phyloP scores from a whole-genome alignment of 2,888 invertebrate genomes.

The Apocheima hispidaria region DNA sequence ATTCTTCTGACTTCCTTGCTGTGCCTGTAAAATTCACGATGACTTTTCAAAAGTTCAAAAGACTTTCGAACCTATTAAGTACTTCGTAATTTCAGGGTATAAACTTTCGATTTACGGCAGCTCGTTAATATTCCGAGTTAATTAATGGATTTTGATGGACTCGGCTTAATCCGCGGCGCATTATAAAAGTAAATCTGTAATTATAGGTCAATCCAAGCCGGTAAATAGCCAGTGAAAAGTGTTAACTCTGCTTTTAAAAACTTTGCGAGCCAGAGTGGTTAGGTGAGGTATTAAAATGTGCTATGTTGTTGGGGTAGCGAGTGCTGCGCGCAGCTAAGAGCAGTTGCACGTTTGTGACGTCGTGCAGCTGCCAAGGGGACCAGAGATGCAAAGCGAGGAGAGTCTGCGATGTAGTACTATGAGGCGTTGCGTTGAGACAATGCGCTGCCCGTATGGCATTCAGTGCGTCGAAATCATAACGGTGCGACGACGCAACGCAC shows the following conservation, averaged over 20 bases:
- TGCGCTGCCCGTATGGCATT: too few species aligned
- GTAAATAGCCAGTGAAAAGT: constrained; percentile 51
- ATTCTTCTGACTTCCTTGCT: constrained; percentile 73
- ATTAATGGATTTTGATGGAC: constrained; percentile 82
- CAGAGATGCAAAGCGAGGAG: too few species aligned
- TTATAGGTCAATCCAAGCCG: constrained; percentile 64
- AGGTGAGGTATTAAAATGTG: constrained; percentile 46
- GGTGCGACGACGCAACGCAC: too few species aligned
- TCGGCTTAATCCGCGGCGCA: constrained; percentile 65
- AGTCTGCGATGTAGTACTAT: too few species aligned
- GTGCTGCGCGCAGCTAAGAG: constrained; percentile 46
- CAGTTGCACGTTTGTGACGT: too few species aligned
- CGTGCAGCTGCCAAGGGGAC: too few species aligned
- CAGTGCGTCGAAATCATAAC: too few species aligned
- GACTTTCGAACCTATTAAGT: constrained; percentile 77
- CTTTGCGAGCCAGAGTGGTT: constrained; percentile 29
- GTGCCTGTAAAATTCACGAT: constrained; percentile 75
- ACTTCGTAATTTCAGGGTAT: constrained; percentile 79
- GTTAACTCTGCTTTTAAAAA: constrained; percentile 37
- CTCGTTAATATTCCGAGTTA: constrained; percentile 81
- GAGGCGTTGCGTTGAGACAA: too few species aligned
- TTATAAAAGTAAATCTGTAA: constrained; percentile 69
- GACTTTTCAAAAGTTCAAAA: constrained; percentile 78
- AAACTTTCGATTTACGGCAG: constrained; percentile 76
- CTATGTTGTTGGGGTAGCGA: constrained; percentile 49